phyloP scores from a whole-genome alignment of 1,140 invertebrate genomes.

The Drosophila saltans region DNA sequence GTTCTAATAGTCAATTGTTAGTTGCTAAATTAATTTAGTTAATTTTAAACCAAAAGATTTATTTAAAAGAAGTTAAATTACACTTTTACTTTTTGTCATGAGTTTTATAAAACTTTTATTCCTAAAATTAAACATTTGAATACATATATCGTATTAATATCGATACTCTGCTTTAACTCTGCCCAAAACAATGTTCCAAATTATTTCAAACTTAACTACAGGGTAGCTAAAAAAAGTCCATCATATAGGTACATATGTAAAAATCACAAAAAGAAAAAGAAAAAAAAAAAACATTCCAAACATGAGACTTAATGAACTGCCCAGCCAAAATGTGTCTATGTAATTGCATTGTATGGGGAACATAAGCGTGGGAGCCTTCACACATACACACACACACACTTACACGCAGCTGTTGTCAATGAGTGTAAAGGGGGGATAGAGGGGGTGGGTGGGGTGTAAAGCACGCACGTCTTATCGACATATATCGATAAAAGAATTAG shows the following conservation, averaged over 20 bases:
- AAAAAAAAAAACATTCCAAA: constrained; percentile 10
- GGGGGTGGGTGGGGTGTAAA: not conserved
- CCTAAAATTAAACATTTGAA: no score
- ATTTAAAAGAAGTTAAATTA: no score
- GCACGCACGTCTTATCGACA: constrained; percentile 74
- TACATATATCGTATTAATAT: no score
- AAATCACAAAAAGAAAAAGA: not conserved
- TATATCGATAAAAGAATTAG: constrained; percentile 82
- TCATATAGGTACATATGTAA: not conserved
- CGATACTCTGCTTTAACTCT: no score
- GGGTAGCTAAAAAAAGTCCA: not conserved
- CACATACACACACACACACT: not conserved
- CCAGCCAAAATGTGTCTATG: constrained; percentile 26
- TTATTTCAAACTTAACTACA: not conserved
- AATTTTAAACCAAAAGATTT: no score
- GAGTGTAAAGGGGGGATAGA: not conserved
- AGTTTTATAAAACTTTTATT: no score
- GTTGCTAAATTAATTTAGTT: no score
- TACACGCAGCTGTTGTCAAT: constrained; percentile 34
- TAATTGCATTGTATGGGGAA: constrained; percentile 53
- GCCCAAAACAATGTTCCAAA: no score
- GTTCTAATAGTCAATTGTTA: no score
- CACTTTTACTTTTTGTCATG: no score
- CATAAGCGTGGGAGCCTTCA: constrained; percentile 2
- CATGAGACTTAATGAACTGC: constrained; percentile 53